Percentiles rank a stretch among this genome's conserved stretches.
These are phyloP conservation scores for Muntiacus muntjak DNA, from an alignment of 2,113 vertebrate genomes.

Conservation along the genomic window DNA sequence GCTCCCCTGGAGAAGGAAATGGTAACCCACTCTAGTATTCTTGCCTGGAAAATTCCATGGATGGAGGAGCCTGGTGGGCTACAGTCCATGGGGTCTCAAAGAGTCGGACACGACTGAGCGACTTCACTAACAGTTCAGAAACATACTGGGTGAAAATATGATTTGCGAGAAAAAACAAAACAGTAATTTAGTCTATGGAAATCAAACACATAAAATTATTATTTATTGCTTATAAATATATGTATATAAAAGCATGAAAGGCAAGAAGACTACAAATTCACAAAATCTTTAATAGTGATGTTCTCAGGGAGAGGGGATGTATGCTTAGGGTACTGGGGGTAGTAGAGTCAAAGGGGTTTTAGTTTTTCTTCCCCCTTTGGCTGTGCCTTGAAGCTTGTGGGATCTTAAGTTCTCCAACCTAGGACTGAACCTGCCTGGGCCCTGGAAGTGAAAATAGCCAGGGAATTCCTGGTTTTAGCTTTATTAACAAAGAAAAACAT, in stretches of 20 bases:
- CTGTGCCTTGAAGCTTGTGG: not conserved
- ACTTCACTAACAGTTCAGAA: not conserved
- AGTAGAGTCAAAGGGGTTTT: not conserved
- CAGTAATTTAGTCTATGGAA: not conserved
- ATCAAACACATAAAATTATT: not conserved
- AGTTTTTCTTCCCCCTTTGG: not conserved
- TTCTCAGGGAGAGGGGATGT: not conserved
- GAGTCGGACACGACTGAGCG: no score
- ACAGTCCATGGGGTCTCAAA: no score
- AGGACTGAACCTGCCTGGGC: not conserved
- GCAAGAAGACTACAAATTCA: not conserved
- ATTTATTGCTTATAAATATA: not conserved
- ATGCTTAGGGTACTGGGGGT: not conserved
- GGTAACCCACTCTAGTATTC: no score
- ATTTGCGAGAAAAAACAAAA: not conserved
- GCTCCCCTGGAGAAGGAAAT: no score
- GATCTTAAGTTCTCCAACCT: not conserved
- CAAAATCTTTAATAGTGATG: not conserved
- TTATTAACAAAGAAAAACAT: not conserved
- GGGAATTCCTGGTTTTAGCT: not conserved
- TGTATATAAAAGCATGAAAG: not conserved
- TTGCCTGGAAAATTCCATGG: no score
- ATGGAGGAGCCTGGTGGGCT: no score
- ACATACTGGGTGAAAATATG: not conserved
- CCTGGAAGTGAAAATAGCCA: not conserved